These are phyloP conservation scores for Carapus acus DNA, from an alignment of 2,797 vertebrate species.

Conservation along the genomic window DNA sequence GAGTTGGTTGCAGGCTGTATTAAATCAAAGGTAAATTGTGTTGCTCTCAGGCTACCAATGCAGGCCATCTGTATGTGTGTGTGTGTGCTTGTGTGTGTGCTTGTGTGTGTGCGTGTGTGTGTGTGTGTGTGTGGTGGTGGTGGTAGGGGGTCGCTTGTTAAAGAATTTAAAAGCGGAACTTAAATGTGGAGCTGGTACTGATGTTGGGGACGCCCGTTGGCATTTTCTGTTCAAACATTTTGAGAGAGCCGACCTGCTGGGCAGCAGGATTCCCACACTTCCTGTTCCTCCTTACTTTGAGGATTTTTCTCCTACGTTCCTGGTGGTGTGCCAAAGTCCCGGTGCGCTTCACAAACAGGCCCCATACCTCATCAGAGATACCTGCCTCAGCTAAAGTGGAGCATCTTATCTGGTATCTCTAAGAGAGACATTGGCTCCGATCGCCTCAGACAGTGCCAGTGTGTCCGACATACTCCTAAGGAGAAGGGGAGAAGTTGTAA, in stretches of 20 bases:
- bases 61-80: slow-evolving; percentile 18
- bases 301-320: too few relatives aligned
- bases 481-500: too few relatives aligned
- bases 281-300: slow-evolving; percentile 77
- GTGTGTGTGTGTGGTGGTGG: slow-evolving; percentile 31
- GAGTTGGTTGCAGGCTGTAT: slow-evolving; percentile 67
- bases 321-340: slow-evolving; percentile 67
- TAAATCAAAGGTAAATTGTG: slow-evolving; percentile 71
- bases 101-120: slow-evolving; percentile 19
- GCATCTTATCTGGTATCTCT: too few relatives aligned
- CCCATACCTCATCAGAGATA: slow-evolving; percentile 59
- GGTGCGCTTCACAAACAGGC: slow-evolving; percentile 49
- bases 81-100: slow-evolving; percentile 31
- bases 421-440: too few relatives aligned
- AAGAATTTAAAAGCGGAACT: slow-evolving; percentile 72
- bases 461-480: too few relatives aligned
- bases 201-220: slow-evolving; percentile 73
- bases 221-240: slow-evolving; percentile 72
- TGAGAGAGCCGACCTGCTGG: slow-evolving; percentile 61
- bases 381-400: slow-evolving; percentile 73
- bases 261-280: slow-evolving; percentile 63
- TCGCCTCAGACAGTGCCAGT: too few relatives aligned
- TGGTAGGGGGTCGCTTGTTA: slow-evolving; percentile 57
- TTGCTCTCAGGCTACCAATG: slow-evolving; percentile 58
- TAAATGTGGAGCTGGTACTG: slow-evolving; percentile 65